phyloP scores from a whole-genome alignment of 2,888 invertebrate species.

The Pheosia gnoma region DNA sequence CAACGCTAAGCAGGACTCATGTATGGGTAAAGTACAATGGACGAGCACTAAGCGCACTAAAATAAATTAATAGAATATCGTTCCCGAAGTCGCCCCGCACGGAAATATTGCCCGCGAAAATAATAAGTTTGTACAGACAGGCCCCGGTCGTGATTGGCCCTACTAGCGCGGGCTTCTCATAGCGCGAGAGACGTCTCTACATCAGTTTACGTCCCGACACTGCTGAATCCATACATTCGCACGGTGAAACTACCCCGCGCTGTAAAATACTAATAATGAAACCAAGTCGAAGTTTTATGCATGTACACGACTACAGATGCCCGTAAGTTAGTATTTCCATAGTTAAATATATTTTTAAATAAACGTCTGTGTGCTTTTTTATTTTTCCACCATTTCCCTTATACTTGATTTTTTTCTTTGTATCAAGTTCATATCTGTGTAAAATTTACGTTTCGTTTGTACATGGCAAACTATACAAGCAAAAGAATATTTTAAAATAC shows the following conservation, averaged over 20 bases:
- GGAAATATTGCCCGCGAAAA: too few relatives aligned
- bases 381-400: too few relatives aligned
- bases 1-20: too few relatives aligned
- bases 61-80: too few relatives aligned
- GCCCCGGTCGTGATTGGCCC: slow-evolving; percentile 23
- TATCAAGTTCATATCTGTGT: too few relatives aligned
- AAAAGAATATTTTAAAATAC: too few relatives aligned
- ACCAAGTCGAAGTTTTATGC: slow-evolving; percentile 45
- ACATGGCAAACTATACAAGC: too few relatives aligned
- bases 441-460: too few relatives aligned
- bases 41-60: too few relatives aligned
- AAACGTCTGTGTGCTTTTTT: not conserved
- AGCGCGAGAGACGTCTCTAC: slow-evolving; percentile 17
- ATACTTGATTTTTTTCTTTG: too few relatives aligned
- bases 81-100: too few relatives aligned
- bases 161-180: slow-evolving; percentile 35
- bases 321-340: slow-evolving; percentile 45
- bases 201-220: slow-evolving; percentile 42
- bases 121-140: not conserved
- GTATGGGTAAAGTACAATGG: too few relatives aligned
- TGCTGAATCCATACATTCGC: slow-evolving; percentile 34
- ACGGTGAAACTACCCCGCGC: slow-evolving; percentile 11
- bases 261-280: slow-evolving; percentile 25
- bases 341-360: not conserved
- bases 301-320: slow-evolving; percentile 57